Conservation (phyloP, 2,888 invertebrate genomes). For the Notodonta ziczac region DNA sequence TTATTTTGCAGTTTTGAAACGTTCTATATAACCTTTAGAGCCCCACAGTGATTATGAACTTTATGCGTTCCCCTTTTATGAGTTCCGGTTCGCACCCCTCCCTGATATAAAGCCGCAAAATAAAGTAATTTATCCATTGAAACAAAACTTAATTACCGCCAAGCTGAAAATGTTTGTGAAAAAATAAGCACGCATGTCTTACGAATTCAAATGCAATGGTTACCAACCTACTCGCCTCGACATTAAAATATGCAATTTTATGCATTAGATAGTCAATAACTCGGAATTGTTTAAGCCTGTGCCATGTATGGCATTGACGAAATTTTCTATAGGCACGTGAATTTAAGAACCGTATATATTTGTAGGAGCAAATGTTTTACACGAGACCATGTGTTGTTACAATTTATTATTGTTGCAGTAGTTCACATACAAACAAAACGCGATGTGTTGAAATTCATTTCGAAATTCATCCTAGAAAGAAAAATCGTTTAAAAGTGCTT, state of each 20-base stretch:
- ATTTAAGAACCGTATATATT: constrained; percentile 46
- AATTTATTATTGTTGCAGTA: too few species aligned
- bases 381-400: neutral
- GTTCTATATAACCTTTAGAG: too few species aligned
- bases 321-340: constrained; percentile 63
- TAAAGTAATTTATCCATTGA: constrained; percentile 15
- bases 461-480: too few species aligned
- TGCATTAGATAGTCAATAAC: constrained; percentile 46
- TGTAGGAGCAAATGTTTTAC: neutral
- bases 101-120: constrained; percentile 24
- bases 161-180: neutral
- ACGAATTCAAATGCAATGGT: neutral
- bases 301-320: constrained; percentile 64
- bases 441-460: too few species aligned
- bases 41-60: constrained; percentile 15
- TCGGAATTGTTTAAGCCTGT: constrained; percentile 50
- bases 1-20: too few species aligned
- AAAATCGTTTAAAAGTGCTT: too few species aligned
- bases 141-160: neutral
- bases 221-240: neutral
- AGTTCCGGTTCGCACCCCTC: constrained; percentile 18
- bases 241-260: constrained; percentile 50
- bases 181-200: neutral
- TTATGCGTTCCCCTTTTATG: constrained; percentile 20
- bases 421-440: too few species aligned